A percentile compares a stretch with the other conserved stretches of the same genome.
These are phyloP conservation scores for Cylas formicarius DNA, from an alignment of 1,140 invertebrate genomes.

Conservation along the genomic window DNA sequence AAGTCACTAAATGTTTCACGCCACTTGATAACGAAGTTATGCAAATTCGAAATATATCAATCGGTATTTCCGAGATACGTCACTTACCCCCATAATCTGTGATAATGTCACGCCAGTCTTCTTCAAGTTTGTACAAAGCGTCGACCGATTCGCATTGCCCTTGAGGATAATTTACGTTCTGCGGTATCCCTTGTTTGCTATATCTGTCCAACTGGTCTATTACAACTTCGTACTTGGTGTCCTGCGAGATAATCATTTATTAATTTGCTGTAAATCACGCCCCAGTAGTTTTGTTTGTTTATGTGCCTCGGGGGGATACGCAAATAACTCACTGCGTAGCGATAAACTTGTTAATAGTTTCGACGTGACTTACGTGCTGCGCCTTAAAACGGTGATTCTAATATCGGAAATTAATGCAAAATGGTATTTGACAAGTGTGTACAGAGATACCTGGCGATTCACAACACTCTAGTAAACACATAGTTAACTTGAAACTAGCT, in stretches of 20 bases:
- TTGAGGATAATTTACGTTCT: constrained; percentile 38
- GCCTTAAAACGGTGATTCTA: too few relatives aligned
- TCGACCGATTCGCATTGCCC: constrained; percentile 39
- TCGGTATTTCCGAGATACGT: neutral
- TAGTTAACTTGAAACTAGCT: too few relatives aligned
- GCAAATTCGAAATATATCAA: neutral
- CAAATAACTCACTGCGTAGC: too few relatives aligned
- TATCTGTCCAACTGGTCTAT: constrained; percentile 62
- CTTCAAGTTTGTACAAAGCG: constrained; percentile 58
- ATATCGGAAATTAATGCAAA: too few relatives aligned
- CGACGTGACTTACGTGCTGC: too few relatives aligned
- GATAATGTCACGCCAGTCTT: constrained; percentile 50
- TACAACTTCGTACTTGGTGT: constrained; percentile 55
- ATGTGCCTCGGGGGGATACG: too few relatives aligned
- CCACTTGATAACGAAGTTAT: neutral
- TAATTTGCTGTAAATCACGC: neutral
- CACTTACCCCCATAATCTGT: constrained; percentile 36
- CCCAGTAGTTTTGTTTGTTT: neutral
- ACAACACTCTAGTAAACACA: too few relatives aligned
- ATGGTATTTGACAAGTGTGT: too few relatives aligned
- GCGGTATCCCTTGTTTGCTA: constrained; percentile 60
- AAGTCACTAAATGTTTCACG: neutral
- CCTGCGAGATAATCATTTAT: constrained; percentile 37
- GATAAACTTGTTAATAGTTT: too few relatives aligned
- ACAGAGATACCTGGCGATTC: too few relatives aligned